Conservation (phyloP, 1,140 invertebrate genomes). For the Hermatobates lingyangjiaoensis region DNA sequence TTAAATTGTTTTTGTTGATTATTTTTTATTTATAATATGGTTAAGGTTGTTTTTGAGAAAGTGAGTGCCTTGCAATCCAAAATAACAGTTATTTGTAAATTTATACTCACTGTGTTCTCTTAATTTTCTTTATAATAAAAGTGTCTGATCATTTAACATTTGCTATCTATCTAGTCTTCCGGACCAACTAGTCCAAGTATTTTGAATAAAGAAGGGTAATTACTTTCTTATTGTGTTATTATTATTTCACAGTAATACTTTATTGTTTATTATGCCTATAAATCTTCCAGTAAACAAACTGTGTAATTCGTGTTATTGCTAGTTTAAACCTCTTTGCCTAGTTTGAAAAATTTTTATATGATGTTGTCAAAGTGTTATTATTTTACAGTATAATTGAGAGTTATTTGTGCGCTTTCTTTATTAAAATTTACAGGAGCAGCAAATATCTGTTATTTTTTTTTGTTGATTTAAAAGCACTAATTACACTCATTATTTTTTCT, state of each 20-base stretch:
- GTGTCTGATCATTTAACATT: background rate
- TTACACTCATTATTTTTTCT: conserved; percentile 3
- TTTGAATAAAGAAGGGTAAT: background rate
- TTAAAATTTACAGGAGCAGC: no score
- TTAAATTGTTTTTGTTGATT: no score
- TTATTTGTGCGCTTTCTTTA: no score
- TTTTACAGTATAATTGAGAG: background rate
- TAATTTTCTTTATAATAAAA: no score
- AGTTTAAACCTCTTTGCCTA: no score
- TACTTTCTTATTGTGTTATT: background rate
- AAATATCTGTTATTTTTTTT: conserved; percentile 2
- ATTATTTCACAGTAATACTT: conserved; percentile 5
- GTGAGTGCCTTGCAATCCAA: no score
- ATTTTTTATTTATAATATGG: no score
- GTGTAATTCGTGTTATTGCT: conserved; percentile 5
- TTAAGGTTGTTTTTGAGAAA: no score
- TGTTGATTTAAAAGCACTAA: background rate
- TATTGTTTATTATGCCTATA: conserved; percentile 13
- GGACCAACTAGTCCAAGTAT: conserved; percentile 3
- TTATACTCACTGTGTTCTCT: no score
- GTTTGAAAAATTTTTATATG: conserved; percentile 5
- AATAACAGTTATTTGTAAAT: no score
- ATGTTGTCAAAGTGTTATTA: conserved; percentile 9
- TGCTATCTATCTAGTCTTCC: conserved; percentile 11
- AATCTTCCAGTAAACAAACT: conserved; percentile 11